Conservation (phyloP, 1,140 invertebrate genomes). For the Scaptomyza graminum region DNA sequence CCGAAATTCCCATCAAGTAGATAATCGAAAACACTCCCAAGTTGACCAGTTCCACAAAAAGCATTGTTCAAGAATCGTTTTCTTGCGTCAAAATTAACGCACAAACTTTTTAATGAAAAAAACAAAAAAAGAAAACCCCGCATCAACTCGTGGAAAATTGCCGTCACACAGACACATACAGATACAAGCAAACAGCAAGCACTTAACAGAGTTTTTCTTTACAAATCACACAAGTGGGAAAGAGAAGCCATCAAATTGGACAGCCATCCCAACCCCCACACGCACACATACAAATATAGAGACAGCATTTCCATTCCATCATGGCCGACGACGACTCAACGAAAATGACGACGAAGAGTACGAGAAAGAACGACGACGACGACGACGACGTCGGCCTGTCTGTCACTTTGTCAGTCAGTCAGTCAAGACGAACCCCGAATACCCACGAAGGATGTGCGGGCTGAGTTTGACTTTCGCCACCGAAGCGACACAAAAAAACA, state of each 20-base stretch:
- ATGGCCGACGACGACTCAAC: conserved; percentile 61
- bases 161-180: conserved; percentile 15
- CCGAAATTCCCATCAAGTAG: conserved; percentile 26
- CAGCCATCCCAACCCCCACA: conserved; percentile 27
- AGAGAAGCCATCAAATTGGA: conserved; percentile 44
- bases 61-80: conserved; percentile 54
- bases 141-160: conserved; percentile 56
- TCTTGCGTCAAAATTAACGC: conserved; percentile 73
- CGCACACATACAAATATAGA: conserved; percentile 20
- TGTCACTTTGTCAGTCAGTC: conserved; percentile 65
- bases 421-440: conserved; percentile 45
- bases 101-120: conserved; percentile 75
- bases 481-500: conserved; percentile 1
- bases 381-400: conserved; percentile 42
- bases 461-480: conserved; percentile 40
- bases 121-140: conserved; percentile 54
- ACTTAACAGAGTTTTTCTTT: conserved; percentile 56
- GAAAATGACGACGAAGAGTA: conserved; percentile 36
- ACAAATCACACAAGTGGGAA: conserved; percentile 25
- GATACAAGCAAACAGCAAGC: conserved; percentile 13
- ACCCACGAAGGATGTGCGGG: conserved; percentile 46
- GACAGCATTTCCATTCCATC: conserved; percentile 64
- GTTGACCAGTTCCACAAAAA: conserved; percentile 29
- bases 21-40: conserved; percentile 56
- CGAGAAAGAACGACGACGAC: conserved; percentile 34